These are phyloP conservation scores for Caenorhabditis inopinata DNA, from an alignment of 1,140 invertebrate genomes.

Conservation along the genomic window DNA sequence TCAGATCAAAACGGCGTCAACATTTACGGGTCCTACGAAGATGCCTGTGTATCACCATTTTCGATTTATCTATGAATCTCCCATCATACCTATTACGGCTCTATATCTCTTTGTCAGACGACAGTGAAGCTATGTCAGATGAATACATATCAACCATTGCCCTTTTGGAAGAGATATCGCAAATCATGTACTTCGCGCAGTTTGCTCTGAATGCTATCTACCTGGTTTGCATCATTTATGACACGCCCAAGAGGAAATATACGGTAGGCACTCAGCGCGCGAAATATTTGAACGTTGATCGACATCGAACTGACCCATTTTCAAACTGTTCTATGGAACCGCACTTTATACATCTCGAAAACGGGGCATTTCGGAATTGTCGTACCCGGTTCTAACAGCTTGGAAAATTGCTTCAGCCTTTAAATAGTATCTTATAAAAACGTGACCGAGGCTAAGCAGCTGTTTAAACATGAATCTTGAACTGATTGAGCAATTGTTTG, in stretches of 20 bases:
- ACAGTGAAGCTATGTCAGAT: slow-evolving; percentile 4
- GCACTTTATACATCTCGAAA: too few species aligned
- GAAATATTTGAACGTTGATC: too few species aligned
- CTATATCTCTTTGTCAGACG: slow-evolving; percentile 54
- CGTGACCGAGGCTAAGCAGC: too few species aligned
- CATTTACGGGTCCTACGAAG: slow-evolving; percentile 59
- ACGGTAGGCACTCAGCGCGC: too few species aligned
- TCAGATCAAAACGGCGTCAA: slow-evolving; percentile 52
- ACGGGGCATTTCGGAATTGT: too few species aligned
- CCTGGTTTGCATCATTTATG: slow-evolving; percentile 59
- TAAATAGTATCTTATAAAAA: too few species aligned
- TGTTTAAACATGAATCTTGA: too few species aligned
- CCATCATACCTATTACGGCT: slow-evolving; percentile 60
- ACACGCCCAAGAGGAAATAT: slow-evolving; percentile 47
- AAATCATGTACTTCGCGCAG: slow-evolving; percentile 62
- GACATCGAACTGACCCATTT: too few species aligned
- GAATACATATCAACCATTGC: not conserved
- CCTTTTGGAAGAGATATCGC: slow-evolving; percentile 55
- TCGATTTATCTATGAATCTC: slow-evolving; percentile 61
- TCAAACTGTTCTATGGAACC: too few species aligned
- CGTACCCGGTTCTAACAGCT: too few species aligned
- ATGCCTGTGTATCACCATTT: slow-evolving; percentile 58
- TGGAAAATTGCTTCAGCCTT: too few species aligned
- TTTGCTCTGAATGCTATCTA: slow-evolving; percentile 63
- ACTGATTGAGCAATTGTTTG: too few species aligned